These are phyloP conservation scores for Alviniconcha strummeri DNA, from an alignment of 2,888 invertebrate species.

Conservation along the genomic window DNA sequence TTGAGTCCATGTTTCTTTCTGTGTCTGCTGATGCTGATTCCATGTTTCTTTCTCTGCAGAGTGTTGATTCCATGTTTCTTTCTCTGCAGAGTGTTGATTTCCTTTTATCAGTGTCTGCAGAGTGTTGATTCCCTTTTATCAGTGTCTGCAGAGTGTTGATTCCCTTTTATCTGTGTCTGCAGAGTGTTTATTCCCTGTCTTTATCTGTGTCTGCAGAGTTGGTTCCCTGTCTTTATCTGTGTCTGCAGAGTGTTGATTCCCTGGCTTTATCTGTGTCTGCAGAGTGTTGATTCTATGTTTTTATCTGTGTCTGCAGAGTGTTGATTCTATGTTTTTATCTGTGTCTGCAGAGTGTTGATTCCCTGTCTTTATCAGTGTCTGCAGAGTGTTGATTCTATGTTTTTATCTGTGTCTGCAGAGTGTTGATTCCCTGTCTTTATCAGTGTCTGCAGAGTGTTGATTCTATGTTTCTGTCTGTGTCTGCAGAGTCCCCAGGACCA, in stretches of 20 bases:
- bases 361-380: no score
- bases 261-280: no score
- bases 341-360: no score
- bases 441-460: no score
- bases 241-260: not conserved
- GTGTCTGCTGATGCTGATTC: not conserved
- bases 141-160: not conserved
- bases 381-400: no score
- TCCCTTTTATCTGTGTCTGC: not conserved
- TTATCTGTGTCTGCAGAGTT: not conserved
- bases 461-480: not conserved
- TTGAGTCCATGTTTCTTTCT: not conserved
- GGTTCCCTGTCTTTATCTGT: not conserved
- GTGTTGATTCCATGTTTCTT: not conserved
- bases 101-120: not conserved
- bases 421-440: no score
- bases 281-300: no score
- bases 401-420: no score
- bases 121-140: not conserved
- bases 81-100: not conserved
- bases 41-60: not conserved
- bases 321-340: no score
- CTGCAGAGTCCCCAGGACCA: conserved; percentile 75
- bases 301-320: no score
- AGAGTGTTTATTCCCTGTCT: not conserved